Evolutionary conservation across 2,113 vertebrate genomes (phyloP), one percentile per base, ranked within the genome.

Genomic region (Narcine bancroftii): DNA sequence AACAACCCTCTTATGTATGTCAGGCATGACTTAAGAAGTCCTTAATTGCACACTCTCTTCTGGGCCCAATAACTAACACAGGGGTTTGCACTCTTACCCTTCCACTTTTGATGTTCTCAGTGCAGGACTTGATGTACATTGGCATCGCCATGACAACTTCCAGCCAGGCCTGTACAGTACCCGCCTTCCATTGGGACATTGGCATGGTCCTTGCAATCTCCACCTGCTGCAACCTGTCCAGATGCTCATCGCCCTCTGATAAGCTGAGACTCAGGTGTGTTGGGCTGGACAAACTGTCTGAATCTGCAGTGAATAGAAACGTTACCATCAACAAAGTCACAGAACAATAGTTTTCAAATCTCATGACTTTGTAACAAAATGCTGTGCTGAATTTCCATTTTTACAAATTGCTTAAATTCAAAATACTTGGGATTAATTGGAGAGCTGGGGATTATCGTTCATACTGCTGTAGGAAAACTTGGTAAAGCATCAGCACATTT

Each of bases 121-220:
- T 94, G 53, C 97, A 98, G 93, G 96, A 95, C 69, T 97, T 97
- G 81, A 95, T 96, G 87, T 98, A 98, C 97, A 97, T 98, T 33
- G 97, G 97, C 97, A 98, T 97, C 63, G 97, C 97, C 97, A 98
- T 97, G 94, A 97, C 96, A 91, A 97, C 97, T 94, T 98, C 97
- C 77, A 98, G 96, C 97, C 97, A 98, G 93, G 97, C 96, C 95
- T 97, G 97, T 92, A 98, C 96, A 0, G 97, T 96, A 81, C 97
- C 96, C 0, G 97, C 97, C 94, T 97, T 96, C 97, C 97, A 98
- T 92, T 95, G 96, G 45, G 97, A 97, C 97, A 98, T 97, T 93
- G 96, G 96, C 0, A 95, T 96, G 42, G 93, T 94, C 93, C 96
- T 94, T 87, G 97, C 97, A 85, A 97, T 95, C 95, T 97, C 97